These are phyloP conservation scores for Eilema depressum DNA, from an alignment of 2,888 invertebrate genomes.

Conservation along the genomic window DNA sequence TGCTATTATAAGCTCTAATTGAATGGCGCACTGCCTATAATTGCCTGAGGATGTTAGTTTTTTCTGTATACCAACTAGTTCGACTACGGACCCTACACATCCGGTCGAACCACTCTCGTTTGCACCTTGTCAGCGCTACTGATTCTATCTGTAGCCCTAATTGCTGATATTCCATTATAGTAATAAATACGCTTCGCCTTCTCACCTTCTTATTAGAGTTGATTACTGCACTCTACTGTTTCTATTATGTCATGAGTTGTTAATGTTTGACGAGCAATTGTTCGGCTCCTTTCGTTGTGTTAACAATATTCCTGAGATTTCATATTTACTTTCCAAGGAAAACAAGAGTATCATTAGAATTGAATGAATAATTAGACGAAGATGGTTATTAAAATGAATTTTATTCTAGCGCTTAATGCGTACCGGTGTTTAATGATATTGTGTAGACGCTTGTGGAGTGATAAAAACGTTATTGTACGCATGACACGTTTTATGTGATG, in stretches of 20 bases:
- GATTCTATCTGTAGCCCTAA: conserved; percentile 83
- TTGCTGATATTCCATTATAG: conserved; percentile 86
- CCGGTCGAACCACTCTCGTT: conserved; percentile 83
- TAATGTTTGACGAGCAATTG: conserved; percentile 76
- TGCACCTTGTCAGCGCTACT: conserved; percentile 86
- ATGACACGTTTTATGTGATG: conserved; percentile 42
- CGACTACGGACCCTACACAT: conserved; percentile 66
- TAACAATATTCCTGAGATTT: conserved; percentile 71
- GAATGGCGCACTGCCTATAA: conserved; percentile 54
- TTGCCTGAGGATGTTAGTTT: conserved; percentile 44
- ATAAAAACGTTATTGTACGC: conserved; percentile 42
- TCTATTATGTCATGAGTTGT: conserved; percentile 80
- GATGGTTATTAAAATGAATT: conserved; percentile 57
- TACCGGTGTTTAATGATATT: conserved; percentile 45
- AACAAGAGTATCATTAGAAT: conserved; percentile 63
- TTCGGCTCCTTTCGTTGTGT: conserved; percentile 66
- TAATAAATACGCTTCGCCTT: conserved; percentile 82
- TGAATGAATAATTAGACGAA: conserved; percentile 64
- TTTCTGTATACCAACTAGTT: conserved; percentile 53
- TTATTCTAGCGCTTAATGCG: conserved; percentile 57
- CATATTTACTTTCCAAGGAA: conserved; percentile 70
- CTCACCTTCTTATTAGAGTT: conserved; percentile 82
- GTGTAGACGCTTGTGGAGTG: conserved; percentile 43
- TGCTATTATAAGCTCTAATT: conserved; percentile 55
- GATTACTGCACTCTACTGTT: conserved; percentile 80